Conservation (phyloP, 1,140 invertebrate genomes). For the Caenorhabditis brenneri region DNA sequence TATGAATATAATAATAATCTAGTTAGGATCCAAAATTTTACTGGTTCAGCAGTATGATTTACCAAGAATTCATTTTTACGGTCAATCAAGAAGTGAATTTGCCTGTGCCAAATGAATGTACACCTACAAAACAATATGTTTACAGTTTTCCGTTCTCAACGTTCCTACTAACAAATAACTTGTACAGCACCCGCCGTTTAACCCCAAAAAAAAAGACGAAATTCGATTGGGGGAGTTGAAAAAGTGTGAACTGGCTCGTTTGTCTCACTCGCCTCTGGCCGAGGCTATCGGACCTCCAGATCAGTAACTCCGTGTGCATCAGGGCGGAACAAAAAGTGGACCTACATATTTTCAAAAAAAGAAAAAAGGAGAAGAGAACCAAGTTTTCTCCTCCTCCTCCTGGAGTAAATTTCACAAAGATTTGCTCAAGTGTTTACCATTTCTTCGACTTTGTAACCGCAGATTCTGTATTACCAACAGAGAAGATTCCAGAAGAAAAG, state of each 20-base stretch:
- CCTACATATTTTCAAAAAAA: background rate
- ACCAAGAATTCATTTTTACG: too few relatives aligned
- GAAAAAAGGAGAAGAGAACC: too few relatives aligned
- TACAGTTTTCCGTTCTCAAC: too few relatives aligned
- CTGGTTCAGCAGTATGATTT: too few relatives aligned
- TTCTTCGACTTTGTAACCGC: background rate
- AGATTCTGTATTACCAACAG: background rate
- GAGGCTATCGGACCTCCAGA: background rate
- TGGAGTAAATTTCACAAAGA: background rate
- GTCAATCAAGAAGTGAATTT: too few relatives aligned
- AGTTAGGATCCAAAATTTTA: too few relatives aligned
- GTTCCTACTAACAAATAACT: too few relatives aligned
- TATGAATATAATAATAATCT: too few relatives aligned
- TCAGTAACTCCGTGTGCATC: conserved; percentile 23
- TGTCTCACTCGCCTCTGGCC: background rate
- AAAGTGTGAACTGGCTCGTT: conserved; percentile 30
- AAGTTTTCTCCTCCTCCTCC: background rate
- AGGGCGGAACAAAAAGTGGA: conserved; percentile 29
- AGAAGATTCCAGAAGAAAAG: too few relatives aligned
- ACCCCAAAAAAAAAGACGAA: background rate
- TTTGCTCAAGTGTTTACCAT: conserved; percentile 39
- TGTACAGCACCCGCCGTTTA: too few relatives aligned
- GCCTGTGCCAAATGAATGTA: too few relatives aligned
- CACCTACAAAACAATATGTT: too few relatives aligned
- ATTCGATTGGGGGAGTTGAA: background rate